phyloP scores from a whole-genome alignment of 2,797 vertebrate genomes.

The Avahi laniger region DNA sequence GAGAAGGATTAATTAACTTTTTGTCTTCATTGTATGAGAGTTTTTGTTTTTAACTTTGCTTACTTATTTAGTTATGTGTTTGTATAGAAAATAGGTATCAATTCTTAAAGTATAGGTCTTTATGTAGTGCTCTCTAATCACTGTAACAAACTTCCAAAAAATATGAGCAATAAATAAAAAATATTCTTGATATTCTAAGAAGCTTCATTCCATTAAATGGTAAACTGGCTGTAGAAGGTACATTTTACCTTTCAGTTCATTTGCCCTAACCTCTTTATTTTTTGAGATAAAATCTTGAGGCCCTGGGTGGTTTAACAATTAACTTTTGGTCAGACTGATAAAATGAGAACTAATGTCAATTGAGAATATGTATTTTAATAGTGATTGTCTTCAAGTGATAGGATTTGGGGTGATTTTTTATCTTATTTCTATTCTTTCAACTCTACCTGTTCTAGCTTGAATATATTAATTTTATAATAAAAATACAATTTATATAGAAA shows the following conservation, averaged over 20 bases:
- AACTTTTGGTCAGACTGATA: not conserved
- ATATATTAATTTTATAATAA: not conserved
- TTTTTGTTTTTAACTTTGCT: not conserved
- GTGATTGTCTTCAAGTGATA: not conserved
- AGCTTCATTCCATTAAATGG: not conserved
- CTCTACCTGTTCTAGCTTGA: not conserved
- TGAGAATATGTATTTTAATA: not conserved
- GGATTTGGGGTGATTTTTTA: not conserved
- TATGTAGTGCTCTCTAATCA: not conserved
- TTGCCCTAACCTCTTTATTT: not conserved
- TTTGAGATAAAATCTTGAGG: slow-evolving; percentile 1
- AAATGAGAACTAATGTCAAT: not conserved
- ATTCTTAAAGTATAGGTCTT: not conserved
- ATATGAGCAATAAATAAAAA: not conserved
- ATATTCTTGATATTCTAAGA: not conserved
- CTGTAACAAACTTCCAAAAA: not conserved
- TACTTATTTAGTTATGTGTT: not conserved
- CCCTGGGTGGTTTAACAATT: not conserved
- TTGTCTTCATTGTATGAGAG: not conserved
- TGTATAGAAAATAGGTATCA: not conserved
- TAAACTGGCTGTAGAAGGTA: not conserved
- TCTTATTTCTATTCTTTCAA: not conserved
- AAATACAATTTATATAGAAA: not conserved
- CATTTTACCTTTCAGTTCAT: not conserved
- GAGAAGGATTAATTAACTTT: not conserved